Conservation (phyloP, 2,113 vertebrate species). For the Gopherus flavomarginatus region DNA sequence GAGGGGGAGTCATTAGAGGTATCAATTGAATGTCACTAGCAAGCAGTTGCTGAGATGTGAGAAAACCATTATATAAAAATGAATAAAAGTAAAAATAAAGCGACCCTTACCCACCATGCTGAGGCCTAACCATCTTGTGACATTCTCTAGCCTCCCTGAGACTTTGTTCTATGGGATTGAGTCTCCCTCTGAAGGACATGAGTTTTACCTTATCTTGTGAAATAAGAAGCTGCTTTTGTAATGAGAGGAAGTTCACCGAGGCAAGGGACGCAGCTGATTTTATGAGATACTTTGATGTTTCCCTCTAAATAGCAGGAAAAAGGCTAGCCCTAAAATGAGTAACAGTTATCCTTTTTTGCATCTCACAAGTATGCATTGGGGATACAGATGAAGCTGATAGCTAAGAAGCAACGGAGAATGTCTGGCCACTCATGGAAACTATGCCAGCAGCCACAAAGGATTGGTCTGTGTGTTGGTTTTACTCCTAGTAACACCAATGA, state of each 20-base stretch:
- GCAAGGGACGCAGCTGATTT: background rate
- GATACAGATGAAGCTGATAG: rapidly evolving
- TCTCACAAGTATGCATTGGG: background rate
- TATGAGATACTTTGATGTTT: background rate
- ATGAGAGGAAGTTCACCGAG: background rate
- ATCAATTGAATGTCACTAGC: background rate
- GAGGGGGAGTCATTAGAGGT: rapidly evolving
- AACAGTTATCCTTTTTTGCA: rapidly evolving
- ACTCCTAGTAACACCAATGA: rapidly evolving
- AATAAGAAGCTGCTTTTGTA: background rate
- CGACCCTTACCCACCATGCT: background rate
- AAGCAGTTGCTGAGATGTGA: background rate
- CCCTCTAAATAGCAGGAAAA: background rate
- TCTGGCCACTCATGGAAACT: background rate
- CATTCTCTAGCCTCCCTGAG: rapidly evolving
- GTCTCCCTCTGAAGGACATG: rapidly evolving
- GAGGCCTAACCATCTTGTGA: background rate
- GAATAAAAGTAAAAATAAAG: background rate
- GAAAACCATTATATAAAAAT: rapidly evolving
- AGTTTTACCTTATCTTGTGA: rapidly evolving
- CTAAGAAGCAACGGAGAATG: background rate
- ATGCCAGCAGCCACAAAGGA: background rate
- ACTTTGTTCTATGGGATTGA: background rate
- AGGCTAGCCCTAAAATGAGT: background rate
- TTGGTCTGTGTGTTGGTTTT: background rate